A percentile compares a stretch with the other conserved stretches of the same genome.
phyloP scores from a whole-genome alignment of 2,888 invertebrate species.

The Nymphalis polychloros region DNA sequence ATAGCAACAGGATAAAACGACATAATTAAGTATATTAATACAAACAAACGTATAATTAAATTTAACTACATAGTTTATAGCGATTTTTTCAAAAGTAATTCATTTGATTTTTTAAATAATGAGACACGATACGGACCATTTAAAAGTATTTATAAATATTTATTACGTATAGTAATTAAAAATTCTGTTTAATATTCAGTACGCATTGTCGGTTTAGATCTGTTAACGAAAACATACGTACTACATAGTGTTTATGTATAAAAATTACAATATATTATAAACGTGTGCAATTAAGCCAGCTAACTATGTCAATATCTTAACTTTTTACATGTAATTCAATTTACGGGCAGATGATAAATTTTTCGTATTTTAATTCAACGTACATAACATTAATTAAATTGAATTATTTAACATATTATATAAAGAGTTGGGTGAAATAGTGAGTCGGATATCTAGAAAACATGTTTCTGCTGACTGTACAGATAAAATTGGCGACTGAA shows the following conservation, averaged over 20 bases:
- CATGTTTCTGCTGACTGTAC: constrained; percentile 63
- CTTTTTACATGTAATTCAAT: too few relatives aligned
- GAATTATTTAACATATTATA: too few relatives aligned
- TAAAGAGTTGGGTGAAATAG: neutral
- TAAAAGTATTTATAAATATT: constrained; percentile 1
- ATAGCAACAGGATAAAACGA: too few relatives aligned
- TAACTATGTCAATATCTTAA: too few relatives aligned
- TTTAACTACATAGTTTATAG: neutral
- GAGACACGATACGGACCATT: neutral
- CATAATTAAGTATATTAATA: too few relatives aligned
- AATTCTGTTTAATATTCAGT: constrained; percentile 20
- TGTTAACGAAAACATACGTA: constrained; percentile 21
- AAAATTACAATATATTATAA: too few relatives aligned
- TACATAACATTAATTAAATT: too few relatives aligned
- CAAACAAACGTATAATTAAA: too few relatives aligned
- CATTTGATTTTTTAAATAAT: neutral
- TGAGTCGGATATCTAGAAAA: constrained; percentile 6
- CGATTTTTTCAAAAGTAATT: neutral
- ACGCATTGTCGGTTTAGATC: constrained; percentile 24
- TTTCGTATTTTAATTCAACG: too few relatives aligned
- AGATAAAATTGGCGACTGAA: constrained; percentile 81
- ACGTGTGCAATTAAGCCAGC: too few relatives aligned
- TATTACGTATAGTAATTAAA: constrained; percentile 11
- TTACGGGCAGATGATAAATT: too few relatives aligned
- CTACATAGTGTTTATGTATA: neutral